Evolutionary conservation across 2,113 vertebrate species (phyloP), one percentile per base, ranked within the genome.

Genomic region (Rhombomys opimus): DNA sequence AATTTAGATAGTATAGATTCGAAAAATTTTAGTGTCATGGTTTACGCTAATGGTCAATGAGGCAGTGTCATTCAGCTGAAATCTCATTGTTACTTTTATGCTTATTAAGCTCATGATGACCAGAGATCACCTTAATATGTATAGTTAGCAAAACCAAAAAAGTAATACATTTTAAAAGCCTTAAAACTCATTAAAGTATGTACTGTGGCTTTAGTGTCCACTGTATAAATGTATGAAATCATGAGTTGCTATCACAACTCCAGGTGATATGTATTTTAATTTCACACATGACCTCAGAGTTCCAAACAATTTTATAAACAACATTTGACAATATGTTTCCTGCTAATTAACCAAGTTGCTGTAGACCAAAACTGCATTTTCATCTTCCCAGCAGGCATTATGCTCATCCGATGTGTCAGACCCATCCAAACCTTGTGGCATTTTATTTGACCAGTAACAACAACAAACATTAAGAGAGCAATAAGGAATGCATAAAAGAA

Each of bases 61-160:
- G 18, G 75, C 88, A 97, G 90, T 94, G 78, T 46, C 2, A 52
- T 96, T 96, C 80, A 5, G 5, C 82, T 97, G 93, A 97, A 98
- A 14, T 32, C 78, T 94, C 13, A 59, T 52, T 12, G 0, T 38
- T 95, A 89, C 4, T n/a, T 52, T 15, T 61, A 82, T 8, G 63
- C 7, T 96, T 97, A 98, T 97, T 96, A 97, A 97, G 59, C 35
- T 97, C 78, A 86, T 8, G 95, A 97, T 52, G 61, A 97, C 23
- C 75, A 65, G 54, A 3, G 11, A 18, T 92, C 57, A 88, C 89
- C 87, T 94, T 94, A 76, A 57, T 86, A 81, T 46, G 32, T 20
- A 81, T 91, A 76, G 84, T 12, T 70, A 91, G 25, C 12, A 93
- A 92, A 84, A n/a, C 5, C 11, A 92, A 70, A 81, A 81, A 20